These are phyloP conservation scores for Cephus runcator DNA, from an alignment of 2,888 invertebrate species.

Conservation along the genomic window DNA sequence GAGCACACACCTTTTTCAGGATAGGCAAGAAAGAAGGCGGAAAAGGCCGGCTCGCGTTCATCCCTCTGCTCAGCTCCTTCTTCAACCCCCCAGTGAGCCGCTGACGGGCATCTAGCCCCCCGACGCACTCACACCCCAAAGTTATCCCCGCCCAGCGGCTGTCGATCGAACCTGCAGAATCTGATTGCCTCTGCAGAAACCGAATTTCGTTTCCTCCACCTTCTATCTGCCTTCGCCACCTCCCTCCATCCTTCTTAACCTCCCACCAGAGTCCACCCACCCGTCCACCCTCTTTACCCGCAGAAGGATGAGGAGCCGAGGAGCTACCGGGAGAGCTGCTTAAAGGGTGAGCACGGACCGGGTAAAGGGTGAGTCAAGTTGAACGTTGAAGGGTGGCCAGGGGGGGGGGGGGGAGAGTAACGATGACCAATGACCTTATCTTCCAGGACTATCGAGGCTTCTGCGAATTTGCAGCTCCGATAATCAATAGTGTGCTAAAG, in stretches of 20 bases:
- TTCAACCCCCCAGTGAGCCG: neutral
- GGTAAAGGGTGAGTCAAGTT: neutral
- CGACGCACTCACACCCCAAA: neutral
- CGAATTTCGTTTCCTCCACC: constrained; percentile 1
- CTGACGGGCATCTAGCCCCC: constrained; percentile 1
- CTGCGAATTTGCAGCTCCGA: neutral
- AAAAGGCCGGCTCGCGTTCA: neutral
- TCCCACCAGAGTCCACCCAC: neutral
- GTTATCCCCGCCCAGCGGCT: neutral
- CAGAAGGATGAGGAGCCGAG: neutral
- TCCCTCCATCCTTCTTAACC: neutral
- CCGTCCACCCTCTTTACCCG: neutral
- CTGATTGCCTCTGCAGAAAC: constrained; percentile 7
- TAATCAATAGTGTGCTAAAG: neutral
- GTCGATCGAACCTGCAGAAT: constrained; percentile 8
- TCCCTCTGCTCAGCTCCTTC: neutral
- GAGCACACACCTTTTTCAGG: neutral
- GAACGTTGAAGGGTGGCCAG: constrained; percentile 4
- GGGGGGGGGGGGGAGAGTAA: constrained; percentile 2
- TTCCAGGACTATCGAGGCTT: neutral
- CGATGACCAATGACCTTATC: constrained; percentile 11
- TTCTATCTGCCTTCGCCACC: neutral
- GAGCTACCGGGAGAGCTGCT: neutral
- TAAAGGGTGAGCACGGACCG: neutral
- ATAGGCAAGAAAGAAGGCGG: neutral